Base-by-base conservation (phyloP, 1,140 invertebrate genomes). In the Caenorhabditis elegans region DNA sequence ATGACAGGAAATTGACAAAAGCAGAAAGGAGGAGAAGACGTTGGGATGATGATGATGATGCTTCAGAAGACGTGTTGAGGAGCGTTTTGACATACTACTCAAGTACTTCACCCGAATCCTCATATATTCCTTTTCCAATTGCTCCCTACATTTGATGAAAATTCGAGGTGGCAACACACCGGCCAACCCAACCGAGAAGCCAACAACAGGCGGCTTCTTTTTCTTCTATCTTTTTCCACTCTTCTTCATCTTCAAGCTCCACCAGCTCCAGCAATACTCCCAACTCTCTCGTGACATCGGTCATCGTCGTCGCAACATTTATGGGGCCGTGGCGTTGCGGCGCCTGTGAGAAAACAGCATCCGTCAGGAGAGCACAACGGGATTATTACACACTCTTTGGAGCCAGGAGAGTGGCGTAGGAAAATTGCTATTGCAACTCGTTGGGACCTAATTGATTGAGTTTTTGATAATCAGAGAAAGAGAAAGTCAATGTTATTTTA, bases 61-160 rank as follows among this genome's bases (percentile, higher is more conserved):
- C 60, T 70, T 70, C 60, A 70, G 60, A 70, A 70, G 60, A 70
- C 60, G 60, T 70, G n/a, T n/a, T n/a, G n/a, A n/a, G 36, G 60
- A 70, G 60, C 60, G 60, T 39, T 70, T 43, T 70, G 60, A 70
- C 60, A 70, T 70, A 39, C 34, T 34, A 70, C 60, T 70, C 34
- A 70, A 70, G 60, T 70, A 26, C 19, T 70, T 70, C 34, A 10
- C 28, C 8, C 28, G 19, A n/a, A 34, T 70, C 34, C 39, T 43
- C 19, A 36, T 17, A 3, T 4, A 6, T 22, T 53, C 43, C 13
- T 43, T 43, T 6, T 39, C n/a, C n/a, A 19, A 39, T 39, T 70
- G 60, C 60, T 70, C 60, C 34, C 60, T 31, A 70, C 34, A 39
- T 70, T 70, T 70, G 60, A 70, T 70, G 60, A 70, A 70, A 70